Base-by-base conservation (phyloP, 2,888 invertebrate genomes). In the Hirtodrosophila duncani region DNA sequence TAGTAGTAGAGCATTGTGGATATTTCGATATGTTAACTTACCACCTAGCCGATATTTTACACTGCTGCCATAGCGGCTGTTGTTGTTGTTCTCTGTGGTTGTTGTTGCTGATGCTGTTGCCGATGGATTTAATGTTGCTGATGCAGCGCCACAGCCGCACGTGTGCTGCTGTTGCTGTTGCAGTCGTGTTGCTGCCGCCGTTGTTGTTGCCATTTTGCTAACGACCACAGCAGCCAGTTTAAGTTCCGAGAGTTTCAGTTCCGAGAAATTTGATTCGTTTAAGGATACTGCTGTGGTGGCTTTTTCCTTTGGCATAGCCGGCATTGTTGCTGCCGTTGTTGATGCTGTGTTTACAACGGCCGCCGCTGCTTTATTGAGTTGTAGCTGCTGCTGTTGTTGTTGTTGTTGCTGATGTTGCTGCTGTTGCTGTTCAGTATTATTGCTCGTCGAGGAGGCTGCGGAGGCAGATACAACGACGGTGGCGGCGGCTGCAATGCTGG, bases 231-330 rank as follows among this genome's bases (percentile, higher is more conserved):
- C 57, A 29, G 55, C 36, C 39, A 77, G 63, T 41, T 85, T 84
- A n/a, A n/a, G n/a, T 62, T 83, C 84, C 31, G n/a, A n/a, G n/a
- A 85, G 63, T 67, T 84, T 81, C 13, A 84, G 63, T 62, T 84
- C 82, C 41, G 70, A 63, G 67, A 80, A 85, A 72, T 83, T 84
- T 67, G 77, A 74, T 67, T 86, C 86, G 63, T 61, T 82, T 62
- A 86, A 60, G 62, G 86, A 83, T 58, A 86, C 80, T 67, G 84
- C 80, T 53, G 85, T 81, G 63, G 83, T 59, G 42, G 85, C 70
- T 82, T 86, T 86, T 66, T 86, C 86, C 80, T 86, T 85, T 81
- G 86, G 84, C 86, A 86, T 86, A 68, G 86, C 84, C 84, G 86
- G 86, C 86, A 86, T 86, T 72, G 82, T 85, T 63, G 72, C 68